Evolutionary conservation across 2,797 vertebrate genomes (phyloP).

Genomic region (Enteromius argenteus): DNA sequence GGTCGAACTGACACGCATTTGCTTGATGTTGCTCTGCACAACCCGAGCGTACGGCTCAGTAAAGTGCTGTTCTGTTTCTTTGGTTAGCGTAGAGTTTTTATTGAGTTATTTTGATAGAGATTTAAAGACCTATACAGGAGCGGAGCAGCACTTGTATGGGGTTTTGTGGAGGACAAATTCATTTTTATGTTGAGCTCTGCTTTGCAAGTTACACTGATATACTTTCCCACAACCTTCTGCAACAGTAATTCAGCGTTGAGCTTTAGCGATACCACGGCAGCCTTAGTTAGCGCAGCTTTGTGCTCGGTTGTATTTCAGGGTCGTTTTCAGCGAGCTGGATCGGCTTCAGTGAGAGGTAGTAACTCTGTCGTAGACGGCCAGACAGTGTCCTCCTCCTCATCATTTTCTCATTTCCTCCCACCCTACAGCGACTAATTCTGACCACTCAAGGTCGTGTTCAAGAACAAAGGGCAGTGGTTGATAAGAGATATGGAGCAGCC

Average conservation of each 20-base stretch:
- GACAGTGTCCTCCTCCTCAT: conserved; percentile 28
- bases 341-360: conserved; percentile 48
- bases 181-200: conserved; percentile 37
- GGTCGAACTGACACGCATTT: conserved; percentile 34
- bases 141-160: background rate
- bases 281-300: conserved; percentile 56
- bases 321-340: conserved; percentile 56
- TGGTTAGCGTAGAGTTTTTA: conserved; percentile 45
- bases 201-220: conserved; percentile 46
- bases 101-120: conserved; percentile 50
- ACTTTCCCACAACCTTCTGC: conserved; percentile 38
- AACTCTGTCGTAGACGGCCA: conserved; percentile 61
- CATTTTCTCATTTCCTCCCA: conserved; percentile 18
- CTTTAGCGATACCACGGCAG: conserved; percentile 44
- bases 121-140: conserved; percentile 41
- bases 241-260: conserved; percentile 53
- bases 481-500: conserved; percentile 25
- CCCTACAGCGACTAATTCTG: conserved; percentile 19
- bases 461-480: conserved; percentile 4
- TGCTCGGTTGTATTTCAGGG: conserved; percentile 63
- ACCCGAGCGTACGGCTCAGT: conserved; percentile 27
- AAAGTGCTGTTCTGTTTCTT: conserved; percentile 35
- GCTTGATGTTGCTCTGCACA: conserved; percentile 48
- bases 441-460: conserved; percentile 67
- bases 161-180: conserved; percentile 47